These are phyloP conservation scores for Myiotriccus ornatus DNA, from an alignment of 2,797 vertebrate genomes.

Conservation along the genomic window DNA sequence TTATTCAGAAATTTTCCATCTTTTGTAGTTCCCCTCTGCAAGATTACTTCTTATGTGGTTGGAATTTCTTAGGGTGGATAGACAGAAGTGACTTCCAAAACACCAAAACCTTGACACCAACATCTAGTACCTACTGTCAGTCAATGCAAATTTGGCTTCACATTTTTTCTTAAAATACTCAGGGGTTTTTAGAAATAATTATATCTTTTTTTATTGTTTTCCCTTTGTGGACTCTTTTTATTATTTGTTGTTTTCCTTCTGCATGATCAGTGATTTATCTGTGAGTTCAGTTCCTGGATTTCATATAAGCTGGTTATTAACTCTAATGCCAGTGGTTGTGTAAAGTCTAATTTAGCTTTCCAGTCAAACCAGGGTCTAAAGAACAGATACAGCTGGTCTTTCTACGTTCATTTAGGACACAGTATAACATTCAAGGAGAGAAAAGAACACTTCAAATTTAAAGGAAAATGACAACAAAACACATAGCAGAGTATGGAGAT, in stretches of 20 bases:
- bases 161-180: background rate
- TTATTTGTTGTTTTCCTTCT: background rate
- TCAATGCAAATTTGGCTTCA: background rate
- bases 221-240: background rate
- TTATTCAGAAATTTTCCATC: background rate
- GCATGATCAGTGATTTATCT: background rate
- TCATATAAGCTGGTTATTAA: background rate
- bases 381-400: background rate
- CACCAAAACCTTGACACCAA: background rate
- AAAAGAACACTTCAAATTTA: background rate
- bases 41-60: background rate
- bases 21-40: background rate
- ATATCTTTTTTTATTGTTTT: background rate
- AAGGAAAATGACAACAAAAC: background rate
- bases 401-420: background rate
- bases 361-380: background rate
- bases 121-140: background rate
- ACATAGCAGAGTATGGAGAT: rapidly evolving
- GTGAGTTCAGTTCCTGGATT: background rate
- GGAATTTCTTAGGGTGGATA: background rate
- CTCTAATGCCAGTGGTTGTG: background rate
- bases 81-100: background rate
- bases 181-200: background rate
- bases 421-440: background rate
- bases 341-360: background rate